Base-by-base conservation (phyloP, 2,888 invertebrate genomes). In the Microdon myrmicae region DNA sequence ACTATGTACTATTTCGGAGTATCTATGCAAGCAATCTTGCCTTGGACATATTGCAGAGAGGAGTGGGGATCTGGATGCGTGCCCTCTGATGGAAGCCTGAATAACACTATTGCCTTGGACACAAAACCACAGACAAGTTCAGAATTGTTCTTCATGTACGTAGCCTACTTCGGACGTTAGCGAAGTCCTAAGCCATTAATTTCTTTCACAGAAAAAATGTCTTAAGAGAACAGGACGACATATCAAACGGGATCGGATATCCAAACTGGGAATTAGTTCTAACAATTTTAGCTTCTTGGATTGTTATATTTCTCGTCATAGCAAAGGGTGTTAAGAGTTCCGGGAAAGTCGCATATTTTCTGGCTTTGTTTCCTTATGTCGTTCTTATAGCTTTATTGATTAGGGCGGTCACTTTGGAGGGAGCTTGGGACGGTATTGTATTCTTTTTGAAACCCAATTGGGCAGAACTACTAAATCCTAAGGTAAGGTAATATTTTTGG, bases 311-410 rank as follows among this genome's bases (percentile, higher is more conserved):
- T 72, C 69, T 86, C 4, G 86, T 90, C 43, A 86, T 90, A 32
- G 82, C 87, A 9, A 85, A 84, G 64, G 90, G 90, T 6, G 89
- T 91, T 1, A 87, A 87, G 75, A 89, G 89, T 71, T 87, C 90
- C 0, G 91, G 92, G 32, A 91, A 90, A 77, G 89, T 87, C 0
- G 87, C 94, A 0, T 95, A 94, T 78, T 91, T 95, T 77, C 86
- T 94, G n/a, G 94, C 94, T 0, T 77, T 94, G 2, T 92, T 92
- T 75, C 93, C 93, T 0, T 92, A 91, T 72, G 83, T 90, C 3
- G 86, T 94, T 39, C 85, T 94, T 78, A 80, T 91, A 53, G 85
- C 86, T 20, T 79, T 94, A 31, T 82, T 94, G 8, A 84, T 91
- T 38, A 84, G 87, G 59, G 85, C 87, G 0, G 82, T 81, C 0